Conservation (phyloP, 2,888 invertebrate genomes). For the Volucella zonaria region DNA sequence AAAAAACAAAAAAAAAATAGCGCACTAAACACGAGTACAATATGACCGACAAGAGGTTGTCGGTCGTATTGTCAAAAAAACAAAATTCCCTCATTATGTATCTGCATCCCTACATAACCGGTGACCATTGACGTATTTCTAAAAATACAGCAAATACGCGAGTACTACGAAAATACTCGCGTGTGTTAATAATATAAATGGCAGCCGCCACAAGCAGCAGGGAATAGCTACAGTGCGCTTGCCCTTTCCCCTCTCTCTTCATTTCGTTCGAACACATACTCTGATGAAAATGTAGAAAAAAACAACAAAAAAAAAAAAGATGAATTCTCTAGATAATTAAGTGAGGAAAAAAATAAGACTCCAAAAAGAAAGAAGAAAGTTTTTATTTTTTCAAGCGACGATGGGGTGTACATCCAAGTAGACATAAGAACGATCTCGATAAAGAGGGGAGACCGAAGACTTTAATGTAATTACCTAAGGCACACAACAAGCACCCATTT, state of each 20-base stretch:
- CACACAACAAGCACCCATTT: background rate
- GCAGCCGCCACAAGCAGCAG: constrained; percentile 7
- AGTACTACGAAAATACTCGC: constrained; percentile 28
- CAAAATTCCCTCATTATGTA: constrained; percentile 25
- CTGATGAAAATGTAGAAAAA: constrained; percentile 8
- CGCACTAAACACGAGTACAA: background rate
- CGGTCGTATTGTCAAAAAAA: constrained; percentile 48
- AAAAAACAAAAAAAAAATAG: background rate
- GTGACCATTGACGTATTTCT: constrained; percentile 55
- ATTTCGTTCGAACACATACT: background rate
- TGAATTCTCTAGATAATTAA: constrained; percentile 49
- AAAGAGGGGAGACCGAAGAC: constrained; percentile 11
- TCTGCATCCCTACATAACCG: constrained; percentile 30
- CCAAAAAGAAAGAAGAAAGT: constrained; percentile 54
- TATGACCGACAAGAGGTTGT: too few relatives aligned
- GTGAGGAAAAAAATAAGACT: constrained; percentile 35
- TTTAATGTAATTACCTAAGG: constrained; percentile 42
- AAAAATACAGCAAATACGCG: constrained; percentile 38
- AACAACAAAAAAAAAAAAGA: constrained; percentile 17
- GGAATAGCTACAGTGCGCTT: constrained; percentile 6
- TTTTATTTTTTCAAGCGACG: constrained; percentile 16
- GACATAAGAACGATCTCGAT: background rate
- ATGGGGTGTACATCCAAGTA: constrained; percentile 1
- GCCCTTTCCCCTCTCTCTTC: constrained; percentile 17
- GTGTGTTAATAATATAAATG: constrained; percentile 49